These are phyloP conservation scores for Ericerus pela DNA, from an alignment of 1,140 invertebrate species.

Conservation along the genomic window DNA sequence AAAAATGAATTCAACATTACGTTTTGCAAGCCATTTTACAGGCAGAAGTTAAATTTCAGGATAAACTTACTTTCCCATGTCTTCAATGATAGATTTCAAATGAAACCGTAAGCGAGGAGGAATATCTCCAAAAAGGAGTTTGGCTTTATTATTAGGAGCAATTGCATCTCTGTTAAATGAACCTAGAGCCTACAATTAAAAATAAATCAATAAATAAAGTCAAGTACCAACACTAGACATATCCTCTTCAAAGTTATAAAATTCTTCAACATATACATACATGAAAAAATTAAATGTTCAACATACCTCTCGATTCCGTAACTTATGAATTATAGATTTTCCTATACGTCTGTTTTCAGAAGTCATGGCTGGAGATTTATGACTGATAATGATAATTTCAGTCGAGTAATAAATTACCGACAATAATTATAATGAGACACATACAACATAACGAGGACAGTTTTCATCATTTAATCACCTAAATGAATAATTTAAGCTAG, in stretches of 20 bases:
- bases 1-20: constrained; percentile 15
- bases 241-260: not conserved
- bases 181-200: not conserved
- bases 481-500: no score
- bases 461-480: no score
- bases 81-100: constrained; percentile 15
- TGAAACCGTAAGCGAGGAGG: constrained; percentile 15
- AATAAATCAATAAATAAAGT: not conserved
- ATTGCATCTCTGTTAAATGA: not conserved
- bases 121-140: constrained; percentile 15
- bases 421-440: no score
- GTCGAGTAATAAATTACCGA: no score
- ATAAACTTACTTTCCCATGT: constrained; percentile 16
- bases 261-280: not conserved
- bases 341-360: not conserved
- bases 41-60: not conserved
- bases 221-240: not conserved
- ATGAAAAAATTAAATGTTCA: not conserved
- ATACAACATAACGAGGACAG: no score
- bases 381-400: no score
- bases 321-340: not conserved
- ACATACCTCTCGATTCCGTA: not conserved
- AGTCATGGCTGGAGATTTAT: not conserved
- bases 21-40: not conserved
- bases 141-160: constrained; percentile 14